Percentiles rank a stretch among this genome's conserved stretches.
Evolutionary conservation across 2,888 invertebrate species (phyloP).

Genomic region (Hetaerina titia): DNA sequence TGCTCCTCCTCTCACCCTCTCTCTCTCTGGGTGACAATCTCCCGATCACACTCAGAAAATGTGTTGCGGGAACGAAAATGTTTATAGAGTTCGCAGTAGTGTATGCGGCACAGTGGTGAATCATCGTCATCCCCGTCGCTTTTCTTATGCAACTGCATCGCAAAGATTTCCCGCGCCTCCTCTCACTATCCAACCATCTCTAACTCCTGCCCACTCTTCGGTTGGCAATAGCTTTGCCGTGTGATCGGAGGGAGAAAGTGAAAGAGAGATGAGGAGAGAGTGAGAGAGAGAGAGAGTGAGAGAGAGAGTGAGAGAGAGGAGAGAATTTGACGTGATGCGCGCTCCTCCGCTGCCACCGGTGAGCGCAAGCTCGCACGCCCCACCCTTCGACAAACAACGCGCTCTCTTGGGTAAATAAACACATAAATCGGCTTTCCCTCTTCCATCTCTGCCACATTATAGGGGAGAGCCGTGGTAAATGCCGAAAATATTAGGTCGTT

Average conservation of each 20-base stretch:
- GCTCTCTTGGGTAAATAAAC: conserved; percentile 32
- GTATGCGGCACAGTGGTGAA: no score
- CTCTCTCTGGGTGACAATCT: neutral
- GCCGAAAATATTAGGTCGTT: conserved; percentile 32
- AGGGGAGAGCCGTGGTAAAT: conserved; percentile 26
- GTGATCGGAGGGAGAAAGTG: no score
- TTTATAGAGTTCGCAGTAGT: no score
- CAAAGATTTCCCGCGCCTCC: no score
- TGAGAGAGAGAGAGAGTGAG: neutral
- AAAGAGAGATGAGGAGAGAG: no score
- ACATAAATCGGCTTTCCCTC: conserved; percentile 31
- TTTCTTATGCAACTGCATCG: no score
- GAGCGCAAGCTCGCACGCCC: neutral
- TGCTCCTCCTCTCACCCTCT: neutral
- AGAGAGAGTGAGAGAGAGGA: neutral
- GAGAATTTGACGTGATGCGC: neutral
- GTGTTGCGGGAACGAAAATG: no score
- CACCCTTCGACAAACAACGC: conserved; percentile 4
- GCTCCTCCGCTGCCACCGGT: neutral
- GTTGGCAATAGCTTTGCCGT: no score
- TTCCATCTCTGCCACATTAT: conserved; percentile 29
- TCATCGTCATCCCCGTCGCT: no score
- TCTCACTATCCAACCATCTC: no score
- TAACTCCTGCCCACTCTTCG: no score
- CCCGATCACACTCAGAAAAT: no score